These are phyloP conservation scores for Colletes gigas DNA, from an alignment of 1,140 invertebrate species.

Conservation along the genomic window DNA sequence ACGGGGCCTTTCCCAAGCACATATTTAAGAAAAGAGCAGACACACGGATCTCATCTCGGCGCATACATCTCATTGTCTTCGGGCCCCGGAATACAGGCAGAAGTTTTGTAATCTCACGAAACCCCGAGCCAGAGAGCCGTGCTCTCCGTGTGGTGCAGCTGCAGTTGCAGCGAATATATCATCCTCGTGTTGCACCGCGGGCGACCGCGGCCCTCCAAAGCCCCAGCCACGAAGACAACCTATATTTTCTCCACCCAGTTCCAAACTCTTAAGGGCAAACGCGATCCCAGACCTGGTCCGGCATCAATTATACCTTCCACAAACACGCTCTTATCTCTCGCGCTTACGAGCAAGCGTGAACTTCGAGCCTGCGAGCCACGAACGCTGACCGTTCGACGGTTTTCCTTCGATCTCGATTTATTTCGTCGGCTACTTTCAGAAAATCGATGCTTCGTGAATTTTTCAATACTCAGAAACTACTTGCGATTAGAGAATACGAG, in stretches of 20 bases:
- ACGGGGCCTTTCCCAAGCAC: neutral
- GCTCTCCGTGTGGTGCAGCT: constrained; percentile 70
- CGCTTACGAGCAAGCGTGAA: constrained; percentile 42
- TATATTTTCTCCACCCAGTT: constrained; percentile 80
- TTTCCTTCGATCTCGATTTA: neutral
- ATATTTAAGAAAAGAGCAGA: constrained; percentile 19
- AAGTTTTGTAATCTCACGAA: constrained; percentile 61
- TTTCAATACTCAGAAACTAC: too few species aligned
- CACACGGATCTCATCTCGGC: constrained; percentile 26
- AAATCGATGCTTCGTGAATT: too few species aligned
- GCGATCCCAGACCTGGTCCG: constrained; percentile 65
- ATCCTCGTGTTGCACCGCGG: constrained; percentile 79
- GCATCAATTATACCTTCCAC: constrained; percentile 79
- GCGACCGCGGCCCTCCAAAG: constrained; percentile 74
- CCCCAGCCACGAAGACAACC: constrained; percentile 77
- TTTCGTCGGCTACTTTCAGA: too few species aligned
- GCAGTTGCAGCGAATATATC: constrained; percentile 79
- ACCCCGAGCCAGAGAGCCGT: constrained; percentile 37
- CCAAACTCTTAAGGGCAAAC: constrained; percentile 77
- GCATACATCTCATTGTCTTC: constrained; percentile 54
- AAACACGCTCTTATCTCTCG: constrained; percentile 76
- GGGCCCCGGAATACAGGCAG: constrained; percentile 5
- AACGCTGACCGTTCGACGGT: neutral
- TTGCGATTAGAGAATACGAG: too few species aligned
- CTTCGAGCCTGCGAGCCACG: neutral